Percentiles rank a stretch among this genome's conserved stretches.
Evolutionary conservation across 2,797 vertebrate genomes (phyloP).

Genomic region (Masticophis lateralis): DNA sequence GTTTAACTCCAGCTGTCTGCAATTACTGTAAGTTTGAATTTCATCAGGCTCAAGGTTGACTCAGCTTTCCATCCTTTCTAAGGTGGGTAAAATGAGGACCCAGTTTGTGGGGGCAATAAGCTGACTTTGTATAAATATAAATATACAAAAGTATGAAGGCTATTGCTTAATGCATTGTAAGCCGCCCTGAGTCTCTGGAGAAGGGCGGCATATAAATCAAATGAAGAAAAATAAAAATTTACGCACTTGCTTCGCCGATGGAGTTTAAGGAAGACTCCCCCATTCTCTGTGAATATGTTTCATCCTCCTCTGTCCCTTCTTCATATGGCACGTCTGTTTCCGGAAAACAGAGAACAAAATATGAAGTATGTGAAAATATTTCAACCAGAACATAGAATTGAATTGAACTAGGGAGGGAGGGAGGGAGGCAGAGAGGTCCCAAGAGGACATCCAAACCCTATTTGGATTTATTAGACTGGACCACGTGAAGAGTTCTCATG

Average conservation of each 20-base stretch:
- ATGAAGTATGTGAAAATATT: background rate
- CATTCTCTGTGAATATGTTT: background rate
- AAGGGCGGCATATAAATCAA: too few relatives aligned
- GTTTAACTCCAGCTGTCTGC: too few relatives aligned
- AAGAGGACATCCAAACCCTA: background rate
- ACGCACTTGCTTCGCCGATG: background rate
- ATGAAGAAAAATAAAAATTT: too few relatives aligned
- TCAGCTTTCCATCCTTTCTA: too few relatives aligned
- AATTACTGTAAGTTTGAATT: too few relatives aligned
- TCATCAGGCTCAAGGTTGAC: too few relatives aligned
- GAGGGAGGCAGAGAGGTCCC: background rate
- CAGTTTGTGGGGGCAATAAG: too few relatives aligned
- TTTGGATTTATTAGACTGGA: background rate
- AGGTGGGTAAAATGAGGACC: too few relatives aligned
- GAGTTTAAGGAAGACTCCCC: background rate
- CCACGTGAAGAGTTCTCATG: background rate
- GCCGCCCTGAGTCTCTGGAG: too few relatives aligned
- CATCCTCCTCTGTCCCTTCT: background rate
- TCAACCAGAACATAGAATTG: background rate
- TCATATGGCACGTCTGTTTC: background rate
- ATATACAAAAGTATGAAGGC: too few relatives aligned
- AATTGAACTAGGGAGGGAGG: background rate
- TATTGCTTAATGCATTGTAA: too few relatives aligned
- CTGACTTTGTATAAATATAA: too few relatives aligned
- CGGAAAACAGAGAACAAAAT: background rate